A percentile compares a stretch with the other conserved stretches of the same genome.
Evolutionary conservation across 2,113 vertebrate species (phyloP).

Genomic region (Pedetes capensis): DNA sequence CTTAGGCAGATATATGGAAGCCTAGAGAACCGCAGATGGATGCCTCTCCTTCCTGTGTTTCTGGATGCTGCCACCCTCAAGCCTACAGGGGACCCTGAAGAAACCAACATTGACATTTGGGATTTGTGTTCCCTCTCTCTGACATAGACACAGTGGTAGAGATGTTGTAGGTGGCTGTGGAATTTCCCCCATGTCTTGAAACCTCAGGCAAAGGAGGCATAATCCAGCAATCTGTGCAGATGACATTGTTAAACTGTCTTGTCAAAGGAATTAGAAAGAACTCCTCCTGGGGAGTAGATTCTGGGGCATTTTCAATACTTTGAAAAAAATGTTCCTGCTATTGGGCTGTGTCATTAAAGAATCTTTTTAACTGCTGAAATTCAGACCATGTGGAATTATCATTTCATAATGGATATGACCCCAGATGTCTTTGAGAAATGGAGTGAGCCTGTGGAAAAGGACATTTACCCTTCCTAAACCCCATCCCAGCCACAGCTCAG

Average conservation of each 20-base stretch:
- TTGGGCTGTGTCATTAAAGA: neutral
- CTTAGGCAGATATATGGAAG: neutral
- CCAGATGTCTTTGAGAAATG: neutral
- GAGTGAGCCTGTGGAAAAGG: neutral
- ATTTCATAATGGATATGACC: conserved; percentile 28
- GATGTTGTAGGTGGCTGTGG: neutral
- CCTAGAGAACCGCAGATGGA: neutral
- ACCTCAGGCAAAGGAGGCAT: neutral
- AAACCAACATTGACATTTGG: neutral
- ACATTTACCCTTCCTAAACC: neutral
- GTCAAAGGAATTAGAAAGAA: neutral
- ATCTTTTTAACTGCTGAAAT: conserved; percentile 9
- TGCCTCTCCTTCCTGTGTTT: neutral
- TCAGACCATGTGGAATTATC: neutral
- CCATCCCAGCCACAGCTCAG: neutral
- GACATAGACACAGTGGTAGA: neutral
- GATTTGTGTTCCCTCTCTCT: neutral
- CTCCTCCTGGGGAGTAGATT: neutral
- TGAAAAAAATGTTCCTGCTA: neutral
- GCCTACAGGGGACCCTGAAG: neutral
- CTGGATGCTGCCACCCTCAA: neutral
- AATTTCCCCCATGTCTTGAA: neutral
- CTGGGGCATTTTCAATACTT: neutral
- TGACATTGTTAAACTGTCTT: neutral
- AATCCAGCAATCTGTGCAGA: neutral